phyloP scores from a whole-genome alignment of 2,888 invertebrate species.

The Atrina japonica region DNA sequence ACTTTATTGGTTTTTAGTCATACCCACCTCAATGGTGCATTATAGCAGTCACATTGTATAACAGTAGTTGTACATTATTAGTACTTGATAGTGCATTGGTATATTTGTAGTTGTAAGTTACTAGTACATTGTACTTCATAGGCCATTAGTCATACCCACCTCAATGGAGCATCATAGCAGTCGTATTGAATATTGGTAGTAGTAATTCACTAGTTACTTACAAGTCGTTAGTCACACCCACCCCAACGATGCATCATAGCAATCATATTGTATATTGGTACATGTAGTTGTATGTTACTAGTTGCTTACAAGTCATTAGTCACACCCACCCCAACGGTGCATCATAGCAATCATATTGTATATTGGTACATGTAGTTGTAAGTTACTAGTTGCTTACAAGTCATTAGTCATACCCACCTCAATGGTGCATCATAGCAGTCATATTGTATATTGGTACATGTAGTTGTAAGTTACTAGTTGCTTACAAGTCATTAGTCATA shows the following conservation, averaged over 20 bases:
- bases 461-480: too few relatives aligned
- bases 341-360: conserved; percentile 59
- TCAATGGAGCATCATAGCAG: conserved; percentile 66
- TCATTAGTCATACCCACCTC: conserved; percentile 46
- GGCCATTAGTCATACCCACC: conserved; percentile 48
- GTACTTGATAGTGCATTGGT: too few relatives aligned
- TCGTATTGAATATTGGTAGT: conserved; percentile 68
- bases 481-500: background rate
- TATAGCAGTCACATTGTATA: conserved; percentile 51
- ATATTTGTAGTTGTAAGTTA: too few relatives aligned
- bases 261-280: conserved; percentile 69
- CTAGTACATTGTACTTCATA: too few relatives aligned
- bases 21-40: conserved; percentile 66
- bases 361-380: background rate
- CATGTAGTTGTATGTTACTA: too few relatives aligned
- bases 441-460: conserved; percentile 56
- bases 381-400: too few relatives aligned
- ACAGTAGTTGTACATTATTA: background rate
- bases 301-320: background rate
- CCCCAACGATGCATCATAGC: conserved; percentile 66
- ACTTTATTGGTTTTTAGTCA: too few relatives aligned
- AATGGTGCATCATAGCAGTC: conserved; percentile 68
- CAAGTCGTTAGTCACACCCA: conserved; percentile 36
- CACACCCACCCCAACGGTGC: conserved; percentile 64
- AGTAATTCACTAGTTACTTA: too few relatives aligned